phyloP scores from a whole-genome alignment of 37 sponge, comb jelly and placozoan genomes.

The Crambe crambe region DNA sequence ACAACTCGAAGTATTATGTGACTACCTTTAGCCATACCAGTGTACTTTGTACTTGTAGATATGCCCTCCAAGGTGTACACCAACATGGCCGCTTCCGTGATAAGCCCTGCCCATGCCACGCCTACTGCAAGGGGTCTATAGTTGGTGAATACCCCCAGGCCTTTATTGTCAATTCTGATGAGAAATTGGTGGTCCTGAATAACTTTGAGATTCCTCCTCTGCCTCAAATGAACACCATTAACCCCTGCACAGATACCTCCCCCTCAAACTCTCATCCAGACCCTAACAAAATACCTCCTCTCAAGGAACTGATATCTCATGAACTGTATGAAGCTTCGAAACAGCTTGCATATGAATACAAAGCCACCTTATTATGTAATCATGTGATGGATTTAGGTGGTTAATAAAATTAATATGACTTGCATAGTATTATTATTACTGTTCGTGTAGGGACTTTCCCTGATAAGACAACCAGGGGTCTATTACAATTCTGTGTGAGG shows the following conservation, averaged over 20 bases:
- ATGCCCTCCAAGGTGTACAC: too few species aligned
- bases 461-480: slow-evolving; percentile 16
- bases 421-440: too few species aligned
- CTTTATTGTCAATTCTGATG: slow-evolving; percentile 37
- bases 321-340: neutral
- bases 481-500: slow-evolving; percentile 22
- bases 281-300: neutral
- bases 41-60: too few species aligned
- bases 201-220: neutral
- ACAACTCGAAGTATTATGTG: too few species aligned
- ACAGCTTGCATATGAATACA: neutral
- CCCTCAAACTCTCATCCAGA: neutral
- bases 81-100: too few species aligned
- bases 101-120: too few species aligned
- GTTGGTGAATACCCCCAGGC: slow-evolving; percentile 31
- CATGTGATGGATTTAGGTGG: neutral
- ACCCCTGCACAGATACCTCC: too few species aligned
- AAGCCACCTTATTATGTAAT: neutral
- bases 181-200: slow-evolving; percentile 15
- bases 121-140: too few species aligned
- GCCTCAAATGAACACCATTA: too few species aligned
- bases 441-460: slow-evolving; percentile 17
- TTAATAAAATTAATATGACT: too few species aligned
- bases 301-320: slow-evolving; percentile 4
- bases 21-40: too few species aligned